Evolutionary conservation across 2,797 vertebrate genomes (phyloP).

Genomic region (Pristis pectinata): DNA sequence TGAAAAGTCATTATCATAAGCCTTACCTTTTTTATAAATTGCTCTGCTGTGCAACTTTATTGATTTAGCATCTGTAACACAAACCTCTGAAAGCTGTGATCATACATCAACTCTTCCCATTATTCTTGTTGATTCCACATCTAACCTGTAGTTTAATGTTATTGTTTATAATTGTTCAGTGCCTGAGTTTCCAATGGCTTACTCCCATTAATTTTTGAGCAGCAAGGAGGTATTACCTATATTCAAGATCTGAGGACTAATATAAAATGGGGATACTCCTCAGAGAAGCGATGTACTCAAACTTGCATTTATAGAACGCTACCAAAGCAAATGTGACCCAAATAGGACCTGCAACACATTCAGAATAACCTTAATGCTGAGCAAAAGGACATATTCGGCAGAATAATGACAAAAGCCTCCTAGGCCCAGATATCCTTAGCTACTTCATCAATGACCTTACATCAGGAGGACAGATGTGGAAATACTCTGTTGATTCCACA

Average conservation of each 20-base stretch:
- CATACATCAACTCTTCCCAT: conserved; percentile 16
- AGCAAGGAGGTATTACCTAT: neutral
- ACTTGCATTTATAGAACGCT: neutral
- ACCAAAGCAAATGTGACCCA: neutral
- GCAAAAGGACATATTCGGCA: neutral
- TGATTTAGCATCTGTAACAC: conserved; percentile 12
- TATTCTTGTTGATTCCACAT: neutral
- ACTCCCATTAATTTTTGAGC: neutral
- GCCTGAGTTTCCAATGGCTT: neutral
- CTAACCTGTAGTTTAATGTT: neutral
- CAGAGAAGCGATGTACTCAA: neutral
- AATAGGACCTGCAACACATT: neutral
- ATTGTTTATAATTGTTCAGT: neutral
- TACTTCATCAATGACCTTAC: too few species aligned
- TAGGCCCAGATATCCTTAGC: too few species aligned
- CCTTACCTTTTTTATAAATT: neutral
- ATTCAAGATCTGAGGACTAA: neutral
- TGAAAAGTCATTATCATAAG: neutral
- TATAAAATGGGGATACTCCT: neutral
- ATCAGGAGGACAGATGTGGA: too few species aligned
- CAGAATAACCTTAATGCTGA: neutral
- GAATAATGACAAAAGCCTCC: too few species aligned
- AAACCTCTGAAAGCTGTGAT: neutral
- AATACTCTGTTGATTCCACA: too few species aligned
- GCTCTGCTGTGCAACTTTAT: conserved; percentile 1